Base-by-base conservation (phyloP, 2,113 vertebrate species). In the Gopherus evgoodei region DNA sequence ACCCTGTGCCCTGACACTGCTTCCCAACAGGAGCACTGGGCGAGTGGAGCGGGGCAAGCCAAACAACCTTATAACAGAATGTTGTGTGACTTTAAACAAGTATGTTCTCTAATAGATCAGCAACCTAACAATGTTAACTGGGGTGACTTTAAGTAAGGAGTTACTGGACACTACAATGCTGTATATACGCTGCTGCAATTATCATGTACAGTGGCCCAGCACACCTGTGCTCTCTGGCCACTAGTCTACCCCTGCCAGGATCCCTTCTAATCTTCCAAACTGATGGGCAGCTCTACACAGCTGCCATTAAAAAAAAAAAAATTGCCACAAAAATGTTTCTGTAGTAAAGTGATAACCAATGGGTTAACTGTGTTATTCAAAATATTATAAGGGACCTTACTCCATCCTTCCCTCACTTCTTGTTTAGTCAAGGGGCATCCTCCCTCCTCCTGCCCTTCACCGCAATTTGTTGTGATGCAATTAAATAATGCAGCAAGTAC, bases 141-240 rank as follows among this genome's bases (percentile, higher is more conserved):
- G 13, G 13, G 14, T 50, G 50, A 14, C 50, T 14, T 50, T 50
- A 50, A 50, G 50, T 50, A 13, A 16, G 50, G 50, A 16, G 50
- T 50, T 50, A 50, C 50, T 50, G 50, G 14, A 50, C 84, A 53
- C 53, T 54, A 21, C 21, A 22, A n/a, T 54, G 57, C 21, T 50
- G 11, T 54, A 47, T 78, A 53, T 42, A 3, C 1, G 42, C 25
- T 89, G 1, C 0, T 0, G 1, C 17, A 0, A 52, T 62, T 85
- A 86, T 79, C 47, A 52, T 42, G 2, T 57, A 62, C 1, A 0
- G 25, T 22, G 88, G 87, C 81, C 69, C 88, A 16, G 31, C 62
- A 65, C 14, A 35, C 62, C 29, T 65, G 62, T 16, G 31, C 14
- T 65, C 31, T 17, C 31, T 65, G 62, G 3, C 57, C 59, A 53